phyloP scores from a whole-genome alignment of 2,113 vertebrate species.

The Danionella cerebrum region DNA sequence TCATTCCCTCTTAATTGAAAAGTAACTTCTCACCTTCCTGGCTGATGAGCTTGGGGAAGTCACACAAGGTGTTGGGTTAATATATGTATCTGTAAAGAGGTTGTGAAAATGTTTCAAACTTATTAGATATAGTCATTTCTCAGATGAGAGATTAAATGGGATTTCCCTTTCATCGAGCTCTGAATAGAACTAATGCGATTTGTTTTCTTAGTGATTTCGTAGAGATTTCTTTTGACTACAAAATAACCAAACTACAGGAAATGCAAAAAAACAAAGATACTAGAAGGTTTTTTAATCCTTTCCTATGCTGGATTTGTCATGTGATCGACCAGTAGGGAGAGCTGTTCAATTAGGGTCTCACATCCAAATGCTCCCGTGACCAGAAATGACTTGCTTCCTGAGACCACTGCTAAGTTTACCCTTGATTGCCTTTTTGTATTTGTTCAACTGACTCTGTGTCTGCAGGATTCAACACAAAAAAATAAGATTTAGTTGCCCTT shows the following conservation, averaged over 20 bases:
- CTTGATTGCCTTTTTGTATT: no score
- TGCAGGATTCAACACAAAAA: no score
- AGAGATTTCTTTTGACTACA: no score
- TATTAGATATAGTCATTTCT: neutral
- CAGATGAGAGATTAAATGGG: neutral
- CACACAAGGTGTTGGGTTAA: conserved; percentile 1
- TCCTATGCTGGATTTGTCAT: neutral
- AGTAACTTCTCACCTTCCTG: neutral
- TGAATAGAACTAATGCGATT: neutral
- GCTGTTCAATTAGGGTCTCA: neutral
- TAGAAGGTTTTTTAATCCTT: no score
- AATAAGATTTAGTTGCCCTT: no score
- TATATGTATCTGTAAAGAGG: neutral
- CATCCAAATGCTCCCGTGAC: neutral
- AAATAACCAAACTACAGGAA: no score
- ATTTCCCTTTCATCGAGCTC: neutral
- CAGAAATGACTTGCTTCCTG: no score
- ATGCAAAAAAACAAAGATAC: no score
- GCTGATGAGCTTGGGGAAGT: neutral
- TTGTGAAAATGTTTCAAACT: neutral
- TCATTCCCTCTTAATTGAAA: conserved; percentile 1
- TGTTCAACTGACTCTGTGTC: no score
- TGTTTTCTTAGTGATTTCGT: no score
- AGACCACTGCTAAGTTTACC: no score
- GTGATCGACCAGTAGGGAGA: conserved; percentile 16